Conservation (phyloP, 2,888 invertebrate species). For the Lottia scabra region DNA sequence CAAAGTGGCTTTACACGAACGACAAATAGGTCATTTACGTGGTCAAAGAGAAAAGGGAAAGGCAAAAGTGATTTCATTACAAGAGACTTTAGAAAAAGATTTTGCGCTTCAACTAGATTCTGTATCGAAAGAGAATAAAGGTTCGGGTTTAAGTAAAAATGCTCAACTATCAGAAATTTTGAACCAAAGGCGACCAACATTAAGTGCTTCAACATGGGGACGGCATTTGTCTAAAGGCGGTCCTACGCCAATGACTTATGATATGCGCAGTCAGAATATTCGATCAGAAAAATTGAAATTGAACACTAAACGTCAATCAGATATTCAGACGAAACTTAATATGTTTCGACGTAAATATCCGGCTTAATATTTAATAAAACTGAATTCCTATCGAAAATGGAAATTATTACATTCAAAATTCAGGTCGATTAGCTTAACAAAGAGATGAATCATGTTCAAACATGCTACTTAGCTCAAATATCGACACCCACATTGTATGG, state of each 20-base stretch:
- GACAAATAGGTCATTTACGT: background rate
- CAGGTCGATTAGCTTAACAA: too few species aligned
- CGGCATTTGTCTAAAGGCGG: constrained; percentile 37
- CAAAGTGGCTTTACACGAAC: background rate
- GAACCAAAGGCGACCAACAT: constrained; percentile 42
- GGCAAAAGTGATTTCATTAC: background rate
- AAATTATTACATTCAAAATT: too few species aligned
- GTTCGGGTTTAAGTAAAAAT: constrained; percentile 18
- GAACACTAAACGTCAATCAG: background rate
- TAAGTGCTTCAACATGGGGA: constrained; percentile 49
- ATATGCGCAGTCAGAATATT: constrained; percentile 37
- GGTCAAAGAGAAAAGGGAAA: background rate
- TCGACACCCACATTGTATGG: too few species aligned
- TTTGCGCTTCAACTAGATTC: background rate
- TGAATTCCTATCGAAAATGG: too few species aligned
- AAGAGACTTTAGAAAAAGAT: background rate
- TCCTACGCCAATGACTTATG: constrained; percentile 34
- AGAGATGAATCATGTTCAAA: too few species aligned
- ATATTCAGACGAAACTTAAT: background rate
- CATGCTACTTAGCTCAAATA: too few species aligned
- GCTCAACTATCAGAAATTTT: constrained; percentile 45
- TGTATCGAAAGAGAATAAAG: background rate
- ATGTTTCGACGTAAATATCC: background rate
- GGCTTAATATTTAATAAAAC: background rate
- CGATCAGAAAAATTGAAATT: background rate